A percentile compares a stretch with the other conserved stretches of the same genome.
These are phyloP conservation scores for Albula goreensis DNA, from an alignment of 2,113 vertebrate genomes.

Conservation along the genomic window DNA sequence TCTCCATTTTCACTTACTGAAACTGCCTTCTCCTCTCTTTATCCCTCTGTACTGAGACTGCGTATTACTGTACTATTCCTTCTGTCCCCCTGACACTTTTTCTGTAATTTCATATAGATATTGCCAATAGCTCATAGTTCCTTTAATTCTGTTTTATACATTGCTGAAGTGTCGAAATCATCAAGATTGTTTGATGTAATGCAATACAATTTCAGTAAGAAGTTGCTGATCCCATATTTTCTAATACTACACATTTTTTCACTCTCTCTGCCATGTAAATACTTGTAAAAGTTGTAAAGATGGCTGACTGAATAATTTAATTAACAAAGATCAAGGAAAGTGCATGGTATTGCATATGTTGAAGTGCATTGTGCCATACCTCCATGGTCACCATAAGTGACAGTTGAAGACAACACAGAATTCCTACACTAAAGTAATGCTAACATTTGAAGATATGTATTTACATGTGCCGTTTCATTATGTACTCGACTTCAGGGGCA, in stretches of 20 bases:
- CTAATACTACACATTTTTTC: background rate
- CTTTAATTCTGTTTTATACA: background rate
- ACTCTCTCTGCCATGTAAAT: background rate
- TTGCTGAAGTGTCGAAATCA: background rate
- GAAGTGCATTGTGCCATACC: no score
- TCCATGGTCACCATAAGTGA: no score
- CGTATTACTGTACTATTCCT: background rate
- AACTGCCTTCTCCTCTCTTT: background rate
- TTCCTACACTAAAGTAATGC: background rate
- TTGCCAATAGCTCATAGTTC: background rate
- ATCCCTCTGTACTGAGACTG: background rate
- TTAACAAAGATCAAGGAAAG: background rate
- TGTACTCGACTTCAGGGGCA: background rate
- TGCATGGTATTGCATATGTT: background rate
- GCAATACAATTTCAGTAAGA: no score
- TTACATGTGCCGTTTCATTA: background rate
- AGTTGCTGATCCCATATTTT: no score
- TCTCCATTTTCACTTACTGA: background rate
- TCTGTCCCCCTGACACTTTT: background rate
- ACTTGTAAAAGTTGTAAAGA: background rate
- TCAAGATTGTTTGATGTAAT: background rate
- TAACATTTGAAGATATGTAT: background rate
- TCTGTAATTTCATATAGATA: background rate
- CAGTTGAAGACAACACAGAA: no score
- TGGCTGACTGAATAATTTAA: no score